These are phyloP conservation scores for Ceratoteleas bidentatus DNA, from an alignment of 1,140 invertebrate genomes.

Conservation along the genomic window DNA sequence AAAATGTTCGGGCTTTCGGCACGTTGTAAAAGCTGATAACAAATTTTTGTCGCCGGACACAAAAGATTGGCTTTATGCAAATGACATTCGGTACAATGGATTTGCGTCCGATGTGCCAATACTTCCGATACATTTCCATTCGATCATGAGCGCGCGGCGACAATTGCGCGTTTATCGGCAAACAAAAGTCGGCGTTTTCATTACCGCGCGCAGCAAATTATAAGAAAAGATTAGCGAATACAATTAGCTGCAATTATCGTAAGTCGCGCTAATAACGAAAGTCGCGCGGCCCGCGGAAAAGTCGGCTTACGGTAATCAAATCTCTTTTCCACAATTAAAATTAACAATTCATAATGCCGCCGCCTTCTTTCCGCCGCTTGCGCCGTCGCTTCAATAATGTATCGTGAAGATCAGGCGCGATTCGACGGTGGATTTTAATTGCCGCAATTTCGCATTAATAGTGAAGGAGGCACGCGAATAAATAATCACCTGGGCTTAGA, in stretches of 20 bases:
- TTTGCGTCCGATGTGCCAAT: too few species aligned
- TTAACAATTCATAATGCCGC: slow-evolving; percentile 23
- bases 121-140: too few species aligned
- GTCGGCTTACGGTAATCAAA: slow-evolving; percentile 6
- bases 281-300: not conserved
- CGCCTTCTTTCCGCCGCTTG: not conserved
- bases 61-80: too few species aligned
- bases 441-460: slow-evolving; percentile 1
- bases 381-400: not conserved
- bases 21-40: too few species aligned
- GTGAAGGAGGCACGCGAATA: not conserved
- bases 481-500: too few species aligned
- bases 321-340: slow-evolving; percentile 19
- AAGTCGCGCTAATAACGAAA: slow-evolving; percentile 2
- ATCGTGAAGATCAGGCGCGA: not conserved
- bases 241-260: not conserved
- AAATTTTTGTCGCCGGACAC: too few species aligned
- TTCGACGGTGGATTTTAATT: slow-evolving; percentile 11
- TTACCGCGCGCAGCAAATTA: not conserved
- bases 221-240: not conserved
- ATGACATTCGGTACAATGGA: too few species aligned
- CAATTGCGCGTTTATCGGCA: too few species aligned
- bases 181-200: too few species aligned
- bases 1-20: too few species aligned
- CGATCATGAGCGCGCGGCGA: too few species aligned